Base-by-base conservation (phyloP, 2,797 vertebrate genomes). In the Phylloscopus collybita region DNA sequence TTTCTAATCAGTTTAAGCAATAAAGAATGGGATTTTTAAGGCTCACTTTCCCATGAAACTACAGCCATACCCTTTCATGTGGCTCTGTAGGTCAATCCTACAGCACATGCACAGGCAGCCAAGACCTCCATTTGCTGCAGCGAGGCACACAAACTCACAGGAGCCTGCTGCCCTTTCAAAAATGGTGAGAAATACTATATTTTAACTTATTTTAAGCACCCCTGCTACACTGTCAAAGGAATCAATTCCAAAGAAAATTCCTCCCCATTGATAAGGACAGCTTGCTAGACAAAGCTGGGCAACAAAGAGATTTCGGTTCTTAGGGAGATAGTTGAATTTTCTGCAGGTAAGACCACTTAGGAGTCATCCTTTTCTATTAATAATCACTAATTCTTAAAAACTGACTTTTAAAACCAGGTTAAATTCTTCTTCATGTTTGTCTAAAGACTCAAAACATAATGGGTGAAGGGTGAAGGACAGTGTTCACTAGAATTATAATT, bases 1-100 rank as follows among this genome's bases (percentile, higher is more conserved):
- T 70, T 88, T 92, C 53, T 50, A 59, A 92, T 90, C 73, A 81
- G 62, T 73, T 92, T 57, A 84, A 79, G 53, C 45, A 76, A 51
- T 60, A 76, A 90, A 86, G 15, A 83, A 62, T 9, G 5, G 27
- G 65, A 82, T 79, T 96, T 91, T 93, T 83, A 93, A 91, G 47
- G 66, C 29, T 86, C 26, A 8, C 32, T 79, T 81, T 59, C 29
- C 50, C 1, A 4, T 34, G 27, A 87, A 82, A 65, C 49, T 80
- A 67, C 16, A 65, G 56, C 30, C 21, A 1, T 59, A 42, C 16
- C 36, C 34, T 86, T 79, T 84, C 27, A 40, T 11, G 42, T 50
- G 32, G 59, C n/a, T 84, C 76, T 79, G n/a, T 23, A 88, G 62
- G 49, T 92, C 84, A 92, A 59, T 69, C 61, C 54, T 30, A 50